These are phyloP conservation scores for Colossoma macropomum DNA, from an alignment of 2,113 vertebrate species.

Conservation along the genomic window DNA sequence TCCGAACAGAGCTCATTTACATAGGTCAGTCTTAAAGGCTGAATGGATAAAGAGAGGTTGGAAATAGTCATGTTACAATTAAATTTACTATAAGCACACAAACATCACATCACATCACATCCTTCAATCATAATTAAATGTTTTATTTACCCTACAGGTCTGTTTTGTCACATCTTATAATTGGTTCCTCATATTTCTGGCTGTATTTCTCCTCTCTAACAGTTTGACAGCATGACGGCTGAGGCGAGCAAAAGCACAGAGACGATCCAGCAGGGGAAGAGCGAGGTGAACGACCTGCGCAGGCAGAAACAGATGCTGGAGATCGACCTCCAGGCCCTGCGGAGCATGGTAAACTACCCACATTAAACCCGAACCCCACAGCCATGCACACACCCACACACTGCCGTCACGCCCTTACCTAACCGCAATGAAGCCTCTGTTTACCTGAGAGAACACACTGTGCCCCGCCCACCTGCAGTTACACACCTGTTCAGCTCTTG, in stretches of 20 bases:
- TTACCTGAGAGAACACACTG: not conserved
- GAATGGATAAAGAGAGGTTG: not conserved
- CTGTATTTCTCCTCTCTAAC: constrained; percentile 11
- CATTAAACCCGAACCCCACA: not conserved
- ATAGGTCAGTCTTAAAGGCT: not conserved
- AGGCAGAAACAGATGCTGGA: constrained; percentile 81
- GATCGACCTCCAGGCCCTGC: constrained; percentile 85
- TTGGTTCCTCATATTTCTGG: not conserved
- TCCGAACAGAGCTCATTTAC: not conserved
- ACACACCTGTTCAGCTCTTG: not conserved
- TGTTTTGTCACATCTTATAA: not conserved
- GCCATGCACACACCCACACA: not conserved
- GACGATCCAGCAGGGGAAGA: constrained; percentile 80
- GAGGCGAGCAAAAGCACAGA: constrained; percentile 77
- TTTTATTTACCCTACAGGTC: not conserved
- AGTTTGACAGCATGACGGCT: constrained; percentile 74
- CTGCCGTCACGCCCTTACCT: not conserved
- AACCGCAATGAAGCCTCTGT: not conserved
- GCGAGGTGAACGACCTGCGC: constrained; percentile 75
- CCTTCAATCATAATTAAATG: no score
- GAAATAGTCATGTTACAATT: no score
- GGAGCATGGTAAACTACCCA: constrained; percentile 79
- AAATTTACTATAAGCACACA: no score
- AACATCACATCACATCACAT: no score
- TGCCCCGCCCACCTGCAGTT: not conserved